Base-by-base conservation (phyloP, 1,140 invertebrate genomes). In the Drepana arcuata region DNA sequence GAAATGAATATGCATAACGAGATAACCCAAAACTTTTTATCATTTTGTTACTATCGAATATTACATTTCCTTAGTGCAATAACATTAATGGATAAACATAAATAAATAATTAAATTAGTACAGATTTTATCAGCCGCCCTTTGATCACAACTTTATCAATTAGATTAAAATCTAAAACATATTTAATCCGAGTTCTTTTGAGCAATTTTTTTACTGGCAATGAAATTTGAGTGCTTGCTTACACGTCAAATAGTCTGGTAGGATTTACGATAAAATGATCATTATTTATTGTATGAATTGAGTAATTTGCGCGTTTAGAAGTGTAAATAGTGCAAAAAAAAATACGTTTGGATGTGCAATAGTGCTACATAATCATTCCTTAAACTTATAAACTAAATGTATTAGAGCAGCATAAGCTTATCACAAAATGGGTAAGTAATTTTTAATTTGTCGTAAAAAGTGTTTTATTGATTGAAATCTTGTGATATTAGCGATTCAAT, bases 381-480 rank as follows among this genome's bases (percentile, higher is more conserved):
- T 71, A 61, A 46, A 51, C 18, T 49, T 61, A 33, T 52, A 64
- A 62, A 26, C 9, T 62, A 67, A 59, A 79, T 74, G 65, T 64
- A 62, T 49, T 73, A 57, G 47, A 47, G 29, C 65, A 69, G 64
- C 48, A 48, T 73, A 74, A 64, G 37, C 58, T 68, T 51, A 67
- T 60, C 51, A 55, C 31, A 74, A 61, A 72, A 81, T 81, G 77
- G 77, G 77, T 75, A 58, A 62, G 72, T 58, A 36, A 38, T 51
- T 47, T 46, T 32, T 34, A n/a, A 27, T 48, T 36, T 28, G 23
- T 37, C 35, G 32, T 55, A 41, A 48, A 41, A 37, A 16, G 27
- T 11, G 16, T 16, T 50, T 38, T 40, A 30, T 24, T 23, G 10
- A 12, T 23, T n/a, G 13, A 10, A 31, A 41, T 14, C 15, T 7